Conservation (phyloP, 2,888 invertebrate species). For the Dexiosoma caninum region DNA sequence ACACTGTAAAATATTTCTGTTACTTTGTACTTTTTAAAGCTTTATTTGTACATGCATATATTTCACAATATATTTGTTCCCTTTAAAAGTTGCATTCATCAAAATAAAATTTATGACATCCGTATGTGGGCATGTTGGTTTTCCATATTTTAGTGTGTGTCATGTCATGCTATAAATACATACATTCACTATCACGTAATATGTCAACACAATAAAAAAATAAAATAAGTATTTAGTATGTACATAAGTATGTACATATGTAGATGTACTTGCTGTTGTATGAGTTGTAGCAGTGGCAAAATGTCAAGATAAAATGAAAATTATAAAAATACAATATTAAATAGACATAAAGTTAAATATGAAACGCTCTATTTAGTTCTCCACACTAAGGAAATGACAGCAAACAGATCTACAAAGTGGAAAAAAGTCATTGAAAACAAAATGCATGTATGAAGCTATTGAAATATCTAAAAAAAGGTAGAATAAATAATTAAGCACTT, state of each 20-base stretch:
- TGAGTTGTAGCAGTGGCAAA: neutral
- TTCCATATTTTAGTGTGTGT: neutral
- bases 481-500: conserved; percentile 1
- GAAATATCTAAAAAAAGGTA: neutral
- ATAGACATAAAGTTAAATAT: conserved; percentile 25
- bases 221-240: conserved; percentile 12
- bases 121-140: neutral
- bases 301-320: conserved; percentile 33
- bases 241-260: neutral
- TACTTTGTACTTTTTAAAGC: conserved; percentile 1
- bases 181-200: conserved; percentile 55
- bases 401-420: neutral
- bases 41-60: neutral
- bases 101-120: conserved; percentile 44
- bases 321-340: conserved; percentile 24
- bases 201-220: conserved; percentile 53
- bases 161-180: conserved; percentile 19
- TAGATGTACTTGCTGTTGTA: neutral
- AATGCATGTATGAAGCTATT: neutral
- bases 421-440: neutral
- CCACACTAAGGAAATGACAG: conserved; percentile 7
- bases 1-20: neutral
- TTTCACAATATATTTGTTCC: neutral
- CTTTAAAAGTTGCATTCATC: conserved; percentile 33
- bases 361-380: conserved; percentile 35